Evolutionary conservation across 2,888 invertebrate species (phyloP), one percentile per base, ranked within the genome.

Genomic region (Sinhomidia bicolor): DNA sequence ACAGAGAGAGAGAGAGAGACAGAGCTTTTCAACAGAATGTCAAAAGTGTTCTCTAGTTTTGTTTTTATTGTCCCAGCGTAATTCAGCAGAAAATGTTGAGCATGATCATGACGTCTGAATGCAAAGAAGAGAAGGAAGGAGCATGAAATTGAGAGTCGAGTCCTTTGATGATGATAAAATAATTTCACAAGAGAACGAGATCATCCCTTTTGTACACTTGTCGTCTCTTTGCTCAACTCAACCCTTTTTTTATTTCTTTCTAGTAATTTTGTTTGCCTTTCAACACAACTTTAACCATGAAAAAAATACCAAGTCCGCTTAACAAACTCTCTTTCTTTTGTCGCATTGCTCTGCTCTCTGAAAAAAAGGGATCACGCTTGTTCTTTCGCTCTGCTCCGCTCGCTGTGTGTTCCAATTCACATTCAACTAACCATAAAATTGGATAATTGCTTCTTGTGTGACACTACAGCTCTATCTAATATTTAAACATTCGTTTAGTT

Each of bases 381-480:
- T 17, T 29, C 57, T 32, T 29, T 23, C 79, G n/a, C 17, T n/a
- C 12, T 32, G 36, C 17, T 41, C 36, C 20, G 7, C 29, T 68
- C 23, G 68, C 36, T 71, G 76, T 74, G 32, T 88, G 62, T 87
- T 84, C 90, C 87, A 74, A 91, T 91, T 90, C 90, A 91, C 88
- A 90, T 87, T 47, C 89, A 91, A 84, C 90, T 85, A 90, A 86
- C 89, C 90, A 82, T 83, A 89, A 91, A 91, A 91, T 91, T 90
- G 90, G 89, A 90, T 91, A 91, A 91, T 91, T 91, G 90, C 90
- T 88, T 90, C 89, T 54, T 89, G 89, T 85, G 79, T 79, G 83
- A 89, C 89, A 83, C 89, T 54, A 17, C 10, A 6, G 20, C 1
- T 17, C 17, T 54, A n/a, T 85, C 47, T 54, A 83, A 85, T 80